Evolutionary conservation across 2,113 vertebrate species (phyloP), one percentile per base, ranked within the genome.

Genomic region (Ascaphus truei): DNA sequence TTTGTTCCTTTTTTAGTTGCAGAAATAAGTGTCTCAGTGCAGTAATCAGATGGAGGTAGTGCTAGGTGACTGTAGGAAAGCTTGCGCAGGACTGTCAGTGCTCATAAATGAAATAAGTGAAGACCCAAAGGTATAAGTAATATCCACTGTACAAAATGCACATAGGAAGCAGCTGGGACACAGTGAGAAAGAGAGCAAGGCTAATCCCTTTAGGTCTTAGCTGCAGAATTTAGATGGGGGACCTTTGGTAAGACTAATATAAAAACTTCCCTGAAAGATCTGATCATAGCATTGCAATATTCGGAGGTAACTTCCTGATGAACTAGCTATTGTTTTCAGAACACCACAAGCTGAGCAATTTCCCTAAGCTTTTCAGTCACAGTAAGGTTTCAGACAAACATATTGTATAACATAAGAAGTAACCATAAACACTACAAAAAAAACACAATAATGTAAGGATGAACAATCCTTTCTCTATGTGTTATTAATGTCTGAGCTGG

Each of bases 1-100:
- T 77, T 84, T 79, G 80, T 30, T 30, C 72, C 82, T 84, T 84
- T 89, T 78, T 80, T 75, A 81, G 83, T 65, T 37, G 13, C 57
- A 61, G 60, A 71, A 84, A 79, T 75, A 85, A 83, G 73, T 76
- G 62, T 23, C 5, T 5, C 30, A 0, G 50, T 53, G 73, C 76
- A 80, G 82, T 84, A 79, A 86, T 79, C 68, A 63, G 82, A 84
- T 31, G 47, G 68, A 79, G 48, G 29, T n/a, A 25, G 36, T 55
- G 67, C 72, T 11, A 3, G 75, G 73, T 61, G 77, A 47, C 56
- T 73, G 22, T 1, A 52, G 62, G 65, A 68, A 58, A 33, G 12
- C 23, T 22, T 5, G 5, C 29, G 4, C 13, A 72, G 39, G 55
- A 61, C 75, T 69, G 47, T 39, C 73, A 53, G 7, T 3, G 52